phyloP scores from a whole-genome alignment of 2,888 invertebrate genomes.

The Eupithecia abbreviata region DNA sequence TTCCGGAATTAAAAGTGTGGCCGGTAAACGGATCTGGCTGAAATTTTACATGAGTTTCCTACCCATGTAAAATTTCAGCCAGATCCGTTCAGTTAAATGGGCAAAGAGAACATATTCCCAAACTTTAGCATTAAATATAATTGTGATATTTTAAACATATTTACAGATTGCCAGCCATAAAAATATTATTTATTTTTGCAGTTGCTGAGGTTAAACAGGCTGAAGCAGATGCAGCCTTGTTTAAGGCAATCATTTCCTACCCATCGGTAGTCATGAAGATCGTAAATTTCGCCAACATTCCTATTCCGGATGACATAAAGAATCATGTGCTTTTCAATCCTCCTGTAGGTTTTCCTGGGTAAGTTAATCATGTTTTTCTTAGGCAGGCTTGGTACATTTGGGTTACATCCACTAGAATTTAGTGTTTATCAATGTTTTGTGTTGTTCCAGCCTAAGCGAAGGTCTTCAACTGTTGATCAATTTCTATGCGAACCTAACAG shows the following conservation, averaged over 20 bases:
- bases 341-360: neutral
- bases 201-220: conserved; percentile 12
- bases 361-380: neutral
- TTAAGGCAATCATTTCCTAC: conserved; percentile 22
- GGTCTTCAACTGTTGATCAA: conserved; percentile 17
- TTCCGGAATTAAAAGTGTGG: neutral
- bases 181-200: conserved; percentile 22
- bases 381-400: too few species aligned
- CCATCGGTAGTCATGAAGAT: conserved; percentile 21
- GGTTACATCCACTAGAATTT: neutral
- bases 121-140: neutral
- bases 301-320: conserved; percentile 14
- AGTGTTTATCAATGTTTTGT: neutral
- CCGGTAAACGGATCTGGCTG: too few species aligned
- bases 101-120: neutral
- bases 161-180: neutral
- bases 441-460: neutral
- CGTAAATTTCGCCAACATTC: conserved; percentile 9
- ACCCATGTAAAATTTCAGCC: neutral
- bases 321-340: conserved; percentile 26
- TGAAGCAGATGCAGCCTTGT: neutral
- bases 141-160: neutral
- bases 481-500: conserved; percentile 24
- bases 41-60: too few species aligned
- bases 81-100: neutral